Conservation (phyloP, 2,797 vertebrate species). For the Urocyon cinereoargenteus region DNA sequence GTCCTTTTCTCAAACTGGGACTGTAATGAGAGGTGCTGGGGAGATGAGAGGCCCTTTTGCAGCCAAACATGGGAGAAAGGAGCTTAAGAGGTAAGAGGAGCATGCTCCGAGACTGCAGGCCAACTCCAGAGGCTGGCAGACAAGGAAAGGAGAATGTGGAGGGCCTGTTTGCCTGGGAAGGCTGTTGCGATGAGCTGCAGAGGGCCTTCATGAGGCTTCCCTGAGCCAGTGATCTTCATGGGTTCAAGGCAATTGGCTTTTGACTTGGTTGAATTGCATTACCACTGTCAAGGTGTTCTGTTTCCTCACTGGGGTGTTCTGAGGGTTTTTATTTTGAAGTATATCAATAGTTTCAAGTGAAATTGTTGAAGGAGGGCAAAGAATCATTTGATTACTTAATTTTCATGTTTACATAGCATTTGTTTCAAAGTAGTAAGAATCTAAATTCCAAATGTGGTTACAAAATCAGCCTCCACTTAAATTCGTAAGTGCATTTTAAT, state of each 20-base stretch:
- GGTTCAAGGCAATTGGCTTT: not conserved
- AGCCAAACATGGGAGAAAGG: not conserved
- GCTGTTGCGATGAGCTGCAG: not conserved
- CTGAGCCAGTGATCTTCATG: not conserved
- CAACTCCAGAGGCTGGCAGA: not conserved
- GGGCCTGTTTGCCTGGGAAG: not conserved
- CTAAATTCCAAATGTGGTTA: slow-evolving; percentile 79
- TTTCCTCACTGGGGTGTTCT: slow-evolving; percentile 53
- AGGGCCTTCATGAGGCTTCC: not conserved
- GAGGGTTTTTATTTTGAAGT: slow-evolving; percentile 64
- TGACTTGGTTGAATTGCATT: not conserved
- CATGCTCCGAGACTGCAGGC: not conserved
- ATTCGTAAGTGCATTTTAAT: slow-evolving; percentile 79
- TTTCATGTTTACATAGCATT: slow-evolving; percentile 82
- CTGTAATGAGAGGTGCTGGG: not conserved
- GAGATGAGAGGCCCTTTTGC: not conserved
- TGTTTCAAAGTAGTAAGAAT: slow-evolving; percentile 81
- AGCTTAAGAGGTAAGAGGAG: not conserved
- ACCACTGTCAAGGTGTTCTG: not conserved
- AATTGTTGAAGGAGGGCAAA: slow-evolving; percentile 69
- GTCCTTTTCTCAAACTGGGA: not conserved
- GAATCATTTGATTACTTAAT: slow-evolving; percentile 80
- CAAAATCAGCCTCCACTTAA: slow-evolving; percentile 82
- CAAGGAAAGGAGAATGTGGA: not conserved
- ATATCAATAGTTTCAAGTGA: slow-evolving; percentile 42